Conservation (phyloP, 2,888 invertebrate genomes). For the Trachelus tabidus region DNA sequence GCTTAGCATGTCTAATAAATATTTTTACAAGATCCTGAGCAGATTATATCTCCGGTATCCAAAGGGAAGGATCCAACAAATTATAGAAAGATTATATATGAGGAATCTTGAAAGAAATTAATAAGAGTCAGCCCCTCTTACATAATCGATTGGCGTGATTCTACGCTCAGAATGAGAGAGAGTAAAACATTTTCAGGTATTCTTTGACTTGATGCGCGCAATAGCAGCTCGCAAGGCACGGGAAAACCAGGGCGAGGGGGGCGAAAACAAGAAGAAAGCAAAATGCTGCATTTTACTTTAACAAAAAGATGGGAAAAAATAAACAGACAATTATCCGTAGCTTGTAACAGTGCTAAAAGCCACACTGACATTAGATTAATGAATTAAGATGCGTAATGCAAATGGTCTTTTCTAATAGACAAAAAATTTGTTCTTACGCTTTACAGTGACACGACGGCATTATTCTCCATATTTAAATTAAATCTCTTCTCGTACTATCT, state of each 20-base stretch:
- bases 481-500: no score
- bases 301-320: slow-evolving; percentile 36
- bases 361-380: neutral
- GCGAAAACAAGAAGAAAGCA: slow-evolving; percentile 86
- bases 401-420: neutral
- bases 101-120: neutral
- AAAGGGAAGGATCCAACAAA: no score
- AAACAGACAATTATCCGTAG: slow-evolving; percentile 14
- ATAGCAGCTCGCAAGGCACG: slow-evolving; percentile 96
- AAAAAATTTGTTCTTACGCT: slow-evolving; percentile 40
- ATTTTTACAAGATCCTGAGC: no score
- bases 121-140: no score
- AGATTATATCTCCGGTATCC: no score
- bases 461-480: no score
- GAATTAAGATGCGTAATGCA: slow-evolving; percentile 21
- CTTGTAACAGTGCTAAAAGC: slow-evolving; percentile 19
- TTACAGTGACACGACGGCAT: slow-evolving; percentile 40
- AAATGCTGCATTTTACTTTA: slow-evolving; percentile 83
- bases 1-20: no score
- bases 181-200: slow-evolving; percentile 76
- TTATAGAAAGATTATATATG: no score
- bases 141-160: no score
- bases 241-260: slow-evolving; percentile 88
- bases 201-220: slow-evolving; percentile 99
- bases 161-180: no score